phyloP scores from a whole-genome alignment of 1,140 invertebrate species.

The Zaprionus gabonicus region DNA sequence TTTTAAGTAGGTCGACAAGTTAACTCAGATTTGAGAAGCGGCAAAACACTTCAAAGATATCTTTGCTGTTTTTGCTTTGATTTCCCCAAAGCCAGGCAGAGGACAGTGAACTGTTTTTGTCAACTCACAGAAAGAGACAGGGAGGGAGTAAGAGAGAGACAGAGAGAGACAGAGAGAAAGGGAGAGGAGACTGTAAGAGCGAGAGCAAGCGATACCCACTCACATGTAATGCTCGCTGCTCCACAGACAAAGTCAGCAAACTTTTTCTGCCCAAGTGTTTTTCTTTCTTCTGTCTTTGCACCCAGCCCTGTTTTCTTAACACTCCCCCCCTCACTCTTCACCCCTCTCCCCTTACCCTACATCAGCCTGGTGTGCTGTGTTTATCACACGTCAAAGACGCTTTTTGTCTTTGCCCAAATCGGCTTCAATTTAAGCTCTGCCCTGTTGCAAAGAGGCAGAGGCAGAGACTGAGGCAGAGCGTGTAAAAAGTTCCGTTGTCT shows the following conservation, averaged over 20 bases:
- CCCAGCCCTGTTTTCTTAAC: not conserved
- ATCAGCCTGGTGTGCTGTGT: conserved; percentile 35
- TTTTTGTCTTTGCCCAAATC: conserved; percentile 80
- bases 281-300: conserved; percentile 36
- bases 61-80: conserved; percentile 65
- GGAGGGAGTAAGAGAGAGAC: not conserved
- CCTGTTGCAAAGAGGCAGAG: conserved; percentile 1
- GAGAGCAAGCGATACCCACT: not conserved
- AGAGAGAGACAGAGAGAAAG: not conserved
- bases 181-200: not conserved
- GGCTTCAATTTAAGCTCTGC: conserved; percentile 70
- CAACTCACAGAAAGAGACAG: conserved; percentile 14
- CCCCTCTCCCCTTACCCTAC: not conserved
- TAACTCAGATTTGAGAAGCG: conserved; percentile 42
- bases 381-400: conserved; percentile 78
- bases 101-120: conserved; percentile 71
- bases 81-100: conserved; percentile 58
- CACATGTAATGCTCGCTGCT: conserved; percentile 9
- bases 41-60: conserved; percentile 57
- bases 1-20: conserved; percentile 49
- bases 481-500: conserved; percentile 81
- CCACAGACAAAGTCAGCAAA: conserved; percentile 63
- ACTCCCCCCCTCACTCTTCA: not conserved
- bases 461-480: conserved; percentile 5
- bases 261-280: conserved; percentile 71